Evolutionary conservation across 2,113 vertebrate species (phyloP).

Genomic region (Polypterus bichir): DNA sequence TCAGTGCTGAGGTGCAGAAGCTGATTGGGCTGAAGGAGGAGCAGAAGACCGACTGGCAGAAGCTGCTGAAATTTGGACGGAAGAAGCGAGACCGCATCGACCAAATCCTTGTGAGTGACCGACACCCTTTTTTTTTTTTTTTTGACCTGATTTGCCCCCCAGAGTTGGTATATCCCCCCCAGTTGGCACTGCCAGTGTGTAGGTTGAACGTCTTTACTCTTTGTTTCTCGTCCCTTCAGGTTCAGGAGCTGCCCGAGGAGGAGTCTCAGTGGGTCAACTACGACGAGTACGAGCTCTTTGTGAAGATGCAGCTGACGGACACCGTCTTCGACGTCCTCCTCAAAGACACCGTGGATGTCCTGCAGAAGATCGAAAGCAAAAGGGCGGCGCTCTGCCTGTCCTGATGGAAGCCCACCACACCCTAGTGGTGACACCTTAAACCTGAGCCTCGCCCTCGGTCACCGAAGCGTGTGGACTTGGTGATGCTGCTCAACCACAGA

Average conservation of each 20-base stretch:
- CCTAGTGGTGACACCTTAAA: too few relatives aligned
- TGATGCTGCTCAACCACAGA: too few relatives aligned
- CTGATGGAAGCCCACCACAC: too few relatives aligned
- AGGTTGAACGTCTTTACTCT: background rate
- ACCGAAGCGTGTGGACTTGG: too few relatives aligned
- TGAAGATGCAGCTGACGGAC: conserved; percentile 95
- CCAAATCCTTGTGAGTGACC: conserved; percentile 75
- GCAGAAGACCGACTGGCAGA: conserved; percentile 89
- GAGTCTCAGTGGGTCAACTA: conserved; percentile 97
- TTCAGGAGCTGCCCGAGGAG: conserved; percentile 91
- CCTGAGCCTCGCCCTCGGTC: too few relatives aligned
- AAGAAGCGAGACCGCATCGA: conserved; percentile 93
- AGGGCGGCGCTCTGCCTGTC: conserved; percentile 24
- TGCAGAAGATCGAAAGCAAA: conserved; percentile 72
- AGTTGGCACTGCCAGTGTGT: background rate
- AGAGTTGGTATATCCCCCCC: background rate
- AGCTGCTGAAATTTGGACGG: conserved; percentile 95
- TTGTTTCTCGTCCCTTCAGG: conserved; percentile 40
- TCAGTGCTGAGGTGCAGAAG: conserved; percentile 75
- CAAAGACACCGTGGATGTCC: conserved; percentile 75
- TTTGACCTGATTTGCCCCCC: background rate
- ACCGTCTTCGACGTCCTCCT: conserved; percentile 88
- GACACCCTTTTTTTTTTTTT: background rate
- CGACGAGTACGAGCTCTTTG: conserved; percentile 86
- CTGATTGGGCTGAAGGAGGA: conserved; percentile 74